phyloP scores from a whole-genome alignment of 2,797 vertebrate genomes.

The Decapterus maruadsi region DNA sequence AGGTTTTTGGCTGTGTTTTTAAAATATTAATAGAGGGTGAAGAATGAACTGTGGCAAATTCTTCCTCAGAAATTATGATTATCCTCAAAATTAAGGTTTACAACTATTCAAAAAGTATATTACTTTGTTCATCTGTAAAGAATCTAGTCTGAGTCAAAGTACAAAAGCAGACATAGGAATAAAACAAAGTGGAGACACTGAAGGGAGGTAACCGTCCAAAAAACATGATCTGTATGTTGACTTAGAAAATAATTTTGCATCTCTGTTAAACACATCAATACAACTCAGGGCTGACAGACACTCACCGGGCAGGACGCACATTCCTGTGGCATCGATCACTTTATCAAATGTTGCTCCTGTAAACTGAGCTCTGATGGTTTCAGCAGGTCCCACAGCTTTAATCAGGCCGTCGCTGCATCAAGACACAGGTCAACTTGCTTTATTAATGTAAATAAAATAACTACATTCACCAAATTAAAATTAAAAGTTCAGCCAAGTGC shows the following conservation, averaged over 20 bases:
- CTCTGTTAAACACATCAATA: not conserved
- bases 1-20: no score
- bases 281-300: not conserved
- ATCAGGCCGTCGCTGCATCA: slow-evolving; percentile 90
- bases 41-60: no score
- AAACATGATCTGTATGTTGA: not conserved
- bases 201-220: not conserved
- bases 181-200: not conserved
- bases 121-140: not conserved
- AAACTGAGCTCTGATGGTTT: slow-evolving; percentile 85
- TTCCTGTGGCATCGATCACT: slow-evolving; percentile 92
- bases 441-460: rapidly evolving
- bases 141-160: no score
- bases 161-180: not conserved
- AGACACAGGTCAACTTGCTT: not conserved
- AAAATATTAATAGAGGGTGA: no score
- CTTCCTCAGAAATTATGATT: no score
- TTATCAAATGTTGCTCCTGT: slow-evolving; percentile 87
- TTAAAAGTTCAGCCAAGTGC: no score
- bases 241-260: not conserved
- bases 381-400: slow-evolving; percentile 89
- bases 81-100: no score
- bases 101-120: no score
- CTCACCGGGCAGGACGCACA: slow-evolving; percentile 94
- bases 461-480: not conserved